Evolutionary conservation across 2,113 vertebrate genomes (phyloP), one percentile per base, ranked within the genome.

Genomic region (Alethe castanea): DNA sequence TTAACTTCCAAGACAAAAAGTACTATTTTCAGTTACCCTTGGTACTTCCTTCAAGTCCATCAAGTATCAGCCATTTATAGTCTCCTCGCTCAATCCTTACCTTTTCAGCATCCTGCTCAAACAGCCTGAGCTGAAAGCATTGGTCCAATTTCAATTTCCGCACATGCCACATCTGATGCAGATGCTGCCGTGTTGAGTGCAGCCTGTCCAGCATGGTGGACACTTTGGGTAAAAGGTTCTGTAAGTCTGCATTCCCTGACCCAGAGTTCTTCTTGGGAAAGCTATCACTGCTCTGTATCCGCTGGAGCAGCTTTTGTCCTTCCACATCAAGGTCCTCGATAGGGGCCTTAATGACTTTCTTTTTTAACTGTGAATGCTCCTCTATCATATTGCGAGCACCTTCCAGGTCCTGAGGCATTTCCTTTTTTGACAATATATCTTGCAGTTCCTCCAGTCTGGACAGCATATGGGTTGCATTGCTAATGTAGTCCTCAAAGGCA

Each of bases 161-260:
- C 96, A 99, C 98, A 88, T 99, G 99, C 99, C 99, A 99, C 98
- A 99, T 98, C 98, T 99, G 99, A 96, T 99, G 99, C 96, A 99
- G 98, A 95, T 99, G 99, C 97, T 99, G 99, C 19, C 99, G 98
- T 3, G 99, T 99, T 38, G 98, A 98, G 67, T 99, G 99, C 92
- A 99, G 98, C 94, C 99, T 98, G 96, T 99, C 99, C 97, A 99
- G 96, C 98, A 99, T 98, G 88, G 98, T 98, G 11, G 99, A 99
- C 87, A 99, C 99, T 97, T 99, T 99, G 76, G 99, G 98, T 40
- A 98, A 96, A 73, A 99, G 98, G 96, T 98, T 98, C 97, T 99
- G 99, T 81, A 99, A 98, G 80, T 99, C 99, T 2, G 98, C 98
- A 24, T 99, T 99, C 83, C 99, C 98, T 33, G 98, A 98, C 95